These are phyloP conservation scores for Tetanocera ferruginea DNA, from an alignment of 2,888 invertebrate genomes.

Conservation along the genomic window DNA sequence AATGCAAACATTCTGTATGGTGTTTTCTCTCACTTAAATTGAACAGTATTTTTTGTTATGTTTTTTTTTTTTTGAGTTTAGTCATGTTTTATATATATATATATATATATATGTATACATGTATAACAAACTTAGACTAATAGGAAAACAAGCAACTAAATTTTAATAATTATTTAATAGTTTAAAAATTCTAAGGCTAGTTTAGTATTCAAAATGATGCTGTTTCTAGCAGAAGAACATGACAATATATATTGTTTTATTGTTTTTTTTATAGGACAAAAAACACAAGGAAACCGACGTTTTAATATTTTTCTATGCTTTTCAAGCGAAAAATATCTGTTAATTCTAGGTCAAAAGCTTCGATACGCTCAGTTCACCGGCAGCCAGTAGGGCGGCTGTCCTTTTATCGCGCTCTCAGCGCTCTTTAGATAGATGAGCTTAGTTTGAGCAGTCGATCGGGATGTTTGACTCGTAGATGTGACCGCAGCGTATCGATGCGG, in stretches of 20 bases:
- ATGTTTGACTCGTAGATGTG: constrained; percentile 85
- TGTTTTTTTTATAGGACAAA: neutral
- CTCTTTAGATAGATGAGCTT: constrained; percentile 64
- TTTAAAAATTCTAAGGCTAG: neutral
- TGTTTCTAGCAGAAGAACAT: neutral
- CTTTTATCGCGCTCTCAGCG: neutral
- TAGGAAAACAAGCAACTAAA: constrained; percentile 33
- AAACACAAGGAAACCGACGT: constrained; percentile 23
- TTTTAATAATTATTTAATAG: neutral
- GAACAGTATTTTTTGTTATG: neutral
- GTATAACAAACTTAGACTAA: constrained; percentile 29
- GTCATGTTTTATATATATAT: neutral
- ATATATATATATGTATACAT: neutral
- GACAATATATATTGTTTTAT: neutral
- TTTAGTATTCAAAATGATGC: constrained; percentile 10
- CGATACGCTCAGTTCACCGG: neutral
- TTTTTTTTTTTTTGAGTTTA: neutral
- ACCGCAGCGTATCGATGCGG: constrained; percentile 87
- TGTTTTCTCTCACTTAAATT: too few species aligned
- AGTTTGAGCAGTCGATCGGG: constrained; percentile 69
- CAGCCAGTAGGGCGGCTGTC: neutral
- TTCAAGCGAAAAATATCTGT: neutral
- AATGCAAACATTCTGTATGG: too few species aligned
- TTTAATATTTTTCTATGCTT: neutral
- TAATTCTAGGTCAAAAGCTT: neutral